Percentiles rank a stretch among this genome's conserved stretches.
Conservation (phyloP, 2,888 invertebrate genomes). For the Spilarctia lutea region DNA sequence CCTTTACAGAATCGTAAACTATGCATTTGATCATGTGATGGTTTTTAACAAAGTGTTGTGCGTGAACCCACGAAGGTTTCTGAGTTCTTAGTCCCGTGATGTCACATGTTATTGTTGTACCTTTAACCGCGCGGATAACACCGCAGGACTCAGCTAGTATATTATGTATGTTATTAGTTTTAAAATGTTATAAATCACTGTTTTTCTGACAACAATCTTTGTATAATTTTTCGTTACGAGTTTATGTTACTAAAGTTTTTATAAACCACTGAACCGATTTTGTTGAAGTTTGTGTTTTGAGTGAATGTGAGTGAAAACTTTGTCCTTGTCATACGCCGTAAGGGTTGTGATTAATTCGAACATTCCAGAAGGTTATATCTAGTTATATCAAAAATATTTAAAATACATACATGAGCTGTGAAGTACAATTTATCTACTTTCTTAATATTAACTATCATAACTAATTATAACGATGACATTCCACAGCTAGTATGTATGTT, state of each 20-base stretch:
- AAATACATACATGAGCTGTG: neutral
- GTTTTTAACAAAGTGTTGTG: too few species aligned
- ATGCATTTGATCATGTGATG: too few species aligned
- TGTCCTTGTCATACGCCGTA: neutral
- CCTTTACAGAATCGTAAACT: too few species aligned
- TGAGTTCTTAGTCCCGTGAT: too few species aligned
- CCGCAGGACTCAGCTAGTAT: too few species aligned
- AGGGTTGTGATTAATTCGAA: conserved; percentile 3
- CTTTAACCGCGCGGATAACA: too few species aligned
- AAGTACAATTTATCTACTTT: neutral
- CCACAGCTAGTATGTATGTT: neutral
- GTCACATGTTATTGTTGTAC: too few species aligned
- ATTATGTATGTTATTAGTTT: neutral
- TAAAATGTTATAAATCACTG: neutral
- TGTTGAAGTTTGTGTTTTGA: neutral
- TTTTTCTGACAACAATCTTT: neutral
- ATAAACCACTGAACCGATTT: neutral
- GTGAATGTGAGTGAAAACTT: neutral
- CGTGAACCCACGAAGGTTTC: too few species aligned
- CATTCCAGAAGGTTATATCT: conserved; percentile 8
- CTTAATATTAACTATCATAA: neutral
- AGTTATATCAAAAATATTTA: neutral
- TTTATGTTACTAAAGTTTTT: neutral
- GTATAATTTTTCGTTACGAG: neutral
- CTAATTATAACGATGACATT: neutral